A percentile compares a stretch with the other conserved stretches of the same genome.
phyloP scores from a whole-genome alignment of 2,797 vertebrate species.

The Muraenolepis orangiensis region DNA sequence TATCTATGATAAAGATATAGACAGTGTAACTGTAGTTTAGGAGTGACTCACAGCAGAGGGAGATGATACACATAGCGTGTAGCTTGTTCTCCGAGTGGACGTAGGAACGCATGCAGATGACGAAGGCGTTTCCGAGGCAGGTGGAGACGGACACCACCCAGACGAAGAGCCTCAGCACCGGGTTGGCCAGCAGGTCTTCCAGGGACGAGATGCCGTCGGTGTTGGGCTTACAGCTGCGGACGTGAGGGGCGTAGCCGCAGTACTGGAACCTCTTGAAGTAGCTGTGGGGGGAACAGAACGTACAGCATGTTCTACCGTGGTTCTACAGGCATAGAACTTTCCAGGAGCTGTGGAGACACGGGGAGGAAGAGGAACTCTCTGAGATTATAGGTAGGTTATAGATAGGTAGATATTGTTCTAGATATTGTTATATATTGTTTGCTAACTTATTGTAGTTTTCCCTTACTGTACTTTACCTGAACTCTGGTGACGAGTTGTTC shows the following conservation, averaged over 20 bases:
- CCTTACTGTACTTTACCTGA: too few species aligned
- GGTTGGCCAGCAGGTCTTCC: slow-evolving; percentile 91
- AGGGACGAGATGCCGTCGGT: slow-evolving; percentile 97
- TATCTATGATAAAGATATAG: not conserved
- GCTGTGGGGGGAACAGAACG: slow-evolving; percentile 53
- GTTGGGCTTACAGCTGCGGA: slow-evolving; percentile 97
- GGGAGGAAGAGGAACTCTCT: too few species aligned
- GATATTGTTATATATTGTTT: too few species aligned
- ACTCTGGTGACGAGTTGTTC: too few species aligned
- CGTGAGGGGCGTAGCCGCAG: slow-evolving; percentile 92
- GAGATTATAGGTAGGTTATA: too few species aligned
- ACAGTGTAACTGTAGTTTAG: not conserved
- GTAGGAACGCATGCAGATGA: slow-evolving; percentile 94
- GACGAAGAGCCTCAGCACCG: slow-evolving; percentile 92
- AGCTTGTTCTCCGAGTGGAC: slow-evolving; percentile 96
- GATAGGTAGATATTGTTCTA: too few species aligned
- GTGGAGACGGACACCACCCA: slow-evolving; percentile 95
- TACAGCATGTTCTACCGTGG: too few species aligned
- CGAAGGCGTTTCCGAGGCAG: slow-evolving; percentile 95
- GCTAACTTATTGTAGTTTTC: too few species aligned
- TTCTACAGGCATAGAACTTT: too few species aligned
- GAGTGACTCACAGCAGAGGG: slow-evolving; percentile 95
- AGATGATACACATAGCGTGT: slow-evolving; percentile 93
- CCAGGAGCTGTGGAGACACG: too few species aligned
- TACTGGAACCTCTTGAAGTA: slow-evolving; percentile 99